These are phyloP conservation scores for Xenentodon cancila DNA, from an alignment of 2,797 vertebrate species.

Conservation along the genomic window DNA sequence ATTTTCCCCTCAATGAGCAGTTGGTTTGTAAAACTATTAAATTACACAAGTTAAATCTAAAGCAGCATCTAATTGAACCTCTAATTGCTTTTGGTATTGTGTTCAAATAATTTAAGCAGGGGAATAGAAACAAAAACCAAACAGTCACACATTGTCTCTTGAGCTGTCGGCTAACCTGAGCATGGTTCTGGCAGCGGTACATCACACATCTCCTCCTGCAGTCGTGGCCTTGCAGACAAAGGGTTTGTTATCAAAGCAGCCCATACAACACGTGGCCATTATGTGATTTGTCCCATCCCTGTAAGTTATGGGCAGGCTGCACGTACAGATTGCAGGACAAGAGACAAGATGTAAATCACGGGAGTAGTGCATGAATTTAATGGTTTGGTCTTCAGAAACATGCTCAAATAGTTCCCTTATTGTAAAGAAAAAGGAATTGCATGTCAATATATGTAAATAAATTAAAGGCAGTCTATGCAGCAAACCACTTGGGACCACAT, in stretches of 20 bases:
- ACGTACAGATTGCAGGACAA: constrained; percentile 32
- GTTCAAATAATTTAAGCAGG: constrained; percentile 10
- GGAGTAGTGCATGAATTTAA: constrained; percentile 1
- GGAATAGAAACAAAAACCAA: neutral
- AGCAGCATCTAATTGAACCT: constrained; percentile 15
- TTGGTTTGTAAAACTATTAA: constrained; percentile 11
- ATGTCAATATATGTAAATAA: no score
- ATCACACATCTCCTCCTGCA: no score
- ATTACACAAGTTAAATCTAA: constrained; percentile 11
- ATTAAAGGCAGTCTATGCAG: no score
- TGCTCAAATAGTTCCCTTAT: no score
- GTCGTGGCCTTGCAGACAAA: constrained; percentile 38
- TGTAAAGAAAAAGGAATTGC: no score
- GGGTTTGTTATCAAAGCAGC: constrained; percentile 21
- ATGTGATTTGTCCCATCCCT: constrained; percentile 37
- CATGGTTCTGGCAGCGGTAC: no score
- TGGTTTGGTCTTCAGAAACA: constrained; percentile 4
- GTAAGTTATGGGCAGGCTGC: constrained; percentile 35
- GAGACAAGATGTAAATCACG: constrained; percentile 42
- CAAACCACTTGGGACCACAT: no score
- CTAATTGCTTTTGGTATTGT: constrained; percentile 7
- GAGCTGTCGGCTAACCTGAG: no score
- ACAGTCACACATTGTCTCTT: no score
- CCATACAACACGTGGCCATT: constrained; percentile 21
- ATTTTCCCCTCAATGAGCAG: neutral